phyloP scores from a whole-genome alignment of 2,797 vertebrate genomes.

The Myripristis murdjan region DNA sequence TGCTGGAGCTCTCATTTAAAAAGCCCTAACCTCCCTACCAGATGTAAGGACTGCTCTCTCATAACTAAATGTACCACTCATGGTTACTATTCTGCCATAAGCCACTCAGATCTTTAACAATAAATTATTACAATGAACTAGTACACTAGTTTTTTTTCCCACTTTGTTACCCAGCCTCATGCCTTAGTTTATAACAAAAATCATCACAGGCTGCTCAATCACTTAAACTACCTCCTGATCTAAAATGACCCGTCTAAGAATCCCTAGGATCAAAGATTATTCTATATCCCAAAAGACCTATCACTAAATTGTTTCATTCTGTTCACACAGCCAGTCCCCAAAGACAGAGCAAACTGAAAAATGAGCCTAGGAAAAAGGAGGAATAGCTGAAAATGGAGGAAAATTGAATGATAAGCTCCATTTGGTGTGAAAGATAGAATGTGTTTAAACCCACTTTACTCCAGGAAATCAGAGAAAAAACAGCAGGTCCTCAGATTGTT shows the following conservation, averaged over 20 bases:
- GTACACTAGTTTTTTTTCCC: no score
- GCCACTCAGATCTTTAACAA: conserved; percentile 27
- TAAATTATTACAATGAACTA: conserved; percentile 45
- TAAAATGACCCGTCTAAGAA: conserved; percentile 45
- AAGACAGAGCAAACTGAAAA: conserved; percentile 42
- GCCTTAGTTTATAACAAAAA: conserved; percentile 30
- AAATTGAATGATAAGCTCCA: conserved; percentile 69
- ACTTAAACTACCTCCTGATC: conserved; percentile 28
- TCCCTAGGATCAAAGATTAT: conserved; percentile 55
- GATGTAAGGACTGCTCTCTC: conserved; percentile 54
- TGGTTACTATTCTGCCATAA: conserved; percentile 44
- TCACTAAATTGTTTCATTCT: conserved; percentile 45
- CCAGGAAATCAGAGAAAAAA: conserved; percentile 47
- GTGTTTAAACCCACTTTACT: conserved; percentile 15
- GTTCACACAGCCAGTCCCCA: conserved; percentile 34
- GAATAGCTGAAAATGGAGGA: conserved; percentile 57
- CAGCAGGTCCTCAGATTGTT: conserved; percentile 43
- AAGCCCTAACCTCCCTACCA: conserved; percentile 65
- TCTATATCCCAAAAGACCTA: conserved; percentile 30
- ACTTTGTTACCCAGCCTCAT: no score
- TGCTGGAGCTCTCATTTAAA: conserved; percentile 64
- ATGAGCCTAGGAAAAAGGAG: conserved; percentile 30
- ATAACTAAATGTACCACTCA: conserved; percentile 47
- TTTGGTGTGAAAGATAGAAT: conserved; percentile 53
- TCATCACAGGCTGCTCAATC: conserved; percentile 24